A percentile compares a stretch with the other conserved stretches of the same genome.
Evolutionary conservation across 2,888 invertebrate species (phyloP).

Genomic region (Stenurella melanura): DNA sequence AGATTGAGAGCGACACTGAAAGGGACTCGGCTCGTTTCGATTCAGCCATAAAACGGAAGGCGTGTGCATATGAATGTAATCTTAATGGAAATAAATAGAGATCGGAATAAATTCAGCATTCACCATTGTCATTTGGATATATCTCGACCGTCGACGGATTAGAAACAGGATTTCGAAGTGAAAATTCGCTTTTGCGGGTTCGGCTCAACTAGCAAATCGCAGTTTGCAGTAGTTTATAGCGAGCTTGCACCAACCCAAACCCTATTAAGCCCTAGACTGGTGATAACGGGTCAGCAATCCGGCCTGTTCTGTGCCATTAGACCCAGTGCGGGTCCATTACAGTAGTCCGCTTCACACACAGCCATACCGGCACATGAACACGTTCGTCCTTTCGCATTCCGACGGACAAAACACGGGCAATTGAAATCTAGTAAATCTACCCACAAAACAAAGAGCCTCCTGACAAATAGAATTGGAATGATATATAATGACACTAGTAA

Average conservation of each 20-base stretch:
- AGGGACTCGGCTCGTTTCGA: constrained; percentile 4
- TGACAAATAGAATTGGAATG: constrained; percentile 48
- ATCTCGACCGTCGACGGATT: constrained; percentile 57
- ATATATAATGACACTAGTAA: constrained; percentile 38
- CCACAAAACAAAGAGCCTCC: constrained; percentile 45
- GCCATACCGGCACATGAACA: constrained; percentile 34
- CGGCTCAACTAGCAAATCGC: constrained; percentile 64
- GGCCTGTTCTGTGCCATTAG: constrained; percentile 68
- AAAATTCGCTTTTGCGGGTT: constrained; percentile 67
- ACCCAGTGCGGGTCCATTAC: constrained; percentile 66
- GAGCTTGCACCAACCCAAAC: constrained; percentile 64
- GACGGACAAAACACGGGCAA: constrained; percentile 37
- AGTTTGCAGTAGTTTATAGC: constrained; percentile 67
- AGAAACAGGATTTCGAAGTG: constrained; percentile 65
- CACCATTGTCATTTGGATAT: constrained; percentile 49
- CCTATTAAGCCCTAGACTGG: constrained; percentile 67
- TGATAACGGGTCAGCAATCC: constrained; percentile 71
- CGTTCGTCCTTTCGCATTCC: constrained; percentile 39
- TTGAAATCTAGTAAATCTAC: constrained; percentile 46
- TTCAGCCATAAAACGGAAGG: constrained; percentile 40
- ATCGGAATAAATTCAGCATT: constrained; percentile 54
- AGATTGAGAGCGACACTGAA: constrained; percentile 20
- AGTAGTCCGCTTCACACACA: constrained; percentile 45
- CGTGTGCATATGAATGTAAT: constrained; percentile 56
- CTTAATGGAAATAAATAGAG: constrained; percentile 61